A percentile compares a stretch with the other conserved stretches of the same genome.
Evolutionary conservation across 2,888 invertebrate genomes (phyloP).

Genomic region (Scelioninae gen. 1): DNA sequence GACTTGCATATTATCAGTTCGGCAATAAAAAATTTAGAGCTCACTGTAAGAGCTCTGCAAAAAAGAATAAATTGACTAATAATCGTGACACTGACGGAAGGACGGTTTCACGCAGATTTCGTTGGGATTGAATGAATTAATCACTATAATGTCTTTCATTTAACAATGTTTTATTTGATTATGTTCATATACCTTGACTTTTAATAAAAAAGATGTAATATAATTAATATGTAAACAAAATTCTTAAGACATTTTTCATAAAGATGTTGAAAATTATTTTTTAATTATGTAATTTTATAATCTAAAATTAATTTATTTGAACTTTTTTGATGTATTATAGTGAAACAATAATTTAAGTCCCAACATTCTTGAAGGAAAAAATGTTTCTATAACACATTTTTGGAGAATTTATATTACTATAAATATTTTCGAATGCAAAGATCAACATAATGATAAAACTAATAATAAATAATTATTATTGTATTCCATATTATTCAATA

Average conservation of each 20-base stretch:
- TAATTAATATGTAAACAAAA: too few species aligned
- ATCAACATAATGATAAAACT: slow-evolving; percentile 25
- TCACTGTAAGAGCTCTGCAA: slow-evolving; percentile 81
- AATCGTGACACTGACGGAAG: slow-evolving; percentile 57
- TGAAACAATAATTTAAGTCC: neutral
- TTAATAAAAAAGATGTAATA: too few species aligned
- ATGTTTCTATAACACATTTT: neutral
- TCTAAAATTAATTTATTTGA: too few species aligned
- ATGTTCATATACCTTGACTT: too few species aligned
- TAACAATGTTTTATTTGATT: neutral
- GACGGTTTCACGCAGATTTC: slow-evolving; percentile 31
- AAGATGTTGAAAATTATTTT: too few species aligned
- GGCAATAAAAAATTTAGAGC: slow-evolving; percentile 79
- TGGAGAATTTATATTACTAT: neutral
- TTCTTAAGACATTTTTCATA: too few species aligned
- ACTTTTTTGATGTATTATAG: neutral
- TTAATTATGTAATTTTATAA: too few species aligned
- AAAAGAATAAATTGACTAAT: slow-evolving; percentile 60
- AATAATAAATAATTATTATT: too few species aligned
- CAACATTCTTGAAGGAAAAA: neutral
- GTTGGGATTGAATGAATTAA: slow-evolving; percentile 28
- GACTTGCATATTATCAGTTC: slow-evolving; percentile 82
- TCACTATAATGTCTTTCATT: slow-evolving; percentile 23
- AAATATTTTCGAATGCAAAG: slow-evolving; percentile 32
- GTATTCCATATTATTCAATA: too few species aligned